These are phyloP conservation scores for Cydia splendana DNA, from an alignment of 1,140 invertebrate species.

Conservation along the genomic window DNA sequence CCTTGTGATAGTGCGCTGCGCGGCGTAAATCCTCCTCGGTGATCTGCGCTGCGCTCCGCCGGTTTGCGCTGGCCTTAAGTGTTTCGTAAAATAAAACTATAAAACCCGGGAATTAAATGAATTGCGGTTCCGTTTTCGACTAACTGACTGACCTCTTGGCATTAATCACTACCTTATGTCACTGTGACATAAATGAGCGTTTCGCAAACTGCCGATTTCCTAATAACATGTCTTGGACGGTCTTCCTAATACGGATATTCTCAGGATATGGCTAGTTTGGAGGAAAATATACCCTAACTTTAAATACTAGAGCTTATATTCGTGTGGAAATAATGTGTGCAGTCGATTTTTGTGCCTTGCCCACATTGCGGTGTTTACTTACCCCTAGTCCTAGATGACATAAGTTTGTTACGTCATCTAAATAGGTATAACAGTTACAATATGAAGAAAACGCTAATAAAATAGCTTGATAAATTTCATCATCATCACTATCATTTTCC, in stretches of 20 bases:
- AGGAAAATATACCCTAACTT: conserved; percentile 1
- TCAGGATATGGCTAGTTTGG: neutral
- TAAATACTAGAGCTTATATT: neutral
- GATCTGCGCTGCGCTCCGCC: no score
- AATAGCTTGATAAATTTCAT: no score
- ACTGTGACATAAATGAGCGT: conserved; percentile 11
- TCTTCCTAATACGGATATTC: conserved; percentile 23
- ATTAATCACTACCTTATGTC: conserved; percentile 26
- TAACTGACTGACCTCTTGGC: conserved; percentile 14
- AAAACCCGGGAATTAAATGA: neutral
- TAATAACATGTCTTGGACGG: conserved; percentile 9
- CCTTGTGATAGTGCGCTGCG: no score
- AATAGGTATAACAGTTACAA: no score
- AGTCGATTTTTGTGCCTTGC: neutral
- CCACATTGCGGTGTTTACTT: neutral
- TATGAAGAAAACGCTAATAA: no score
- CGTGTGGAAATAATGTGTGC: neutral
- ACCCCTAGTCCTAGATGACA: neutral
- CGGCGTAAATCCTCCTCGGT: no score
- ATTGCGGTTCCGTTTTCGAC: conserved; percentile 10
- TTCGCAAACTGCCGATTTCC: conserved; percentile 24
- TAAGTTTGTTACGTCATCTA: neutral
- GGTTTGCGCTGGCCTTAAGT: no score
- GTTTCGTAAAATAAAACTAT: no score
- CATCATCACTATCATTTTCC: no score